phyloP scores from a whole-genome alignment of 1,140 invertebrate species.

The Catajapyx aquilonaris region DNA sequence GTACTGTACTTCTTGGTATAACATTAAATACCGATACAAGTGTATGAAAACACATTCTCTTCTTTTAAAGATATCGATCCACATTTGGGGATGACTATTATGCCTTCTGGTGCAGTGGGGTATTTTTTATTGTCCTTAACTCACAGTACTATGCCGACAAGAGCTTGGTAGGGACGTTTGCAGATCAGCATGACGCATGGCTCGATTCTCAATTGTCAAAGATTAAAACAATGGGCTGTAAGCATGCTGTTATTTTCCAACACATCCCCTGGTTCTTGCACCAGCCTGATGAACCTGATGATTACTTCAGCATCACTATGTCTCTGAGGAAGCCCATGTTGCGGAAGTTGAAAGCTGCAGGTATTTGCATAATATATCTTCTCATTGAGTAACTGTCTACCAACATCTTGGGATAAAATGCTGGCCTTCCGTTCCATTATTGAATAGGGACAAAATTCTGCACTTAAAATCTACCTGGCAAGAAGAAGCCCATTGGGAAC shows the following conservation, averaged over 20 bases:
- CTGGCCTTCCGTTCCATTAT: too few relatives aligned
- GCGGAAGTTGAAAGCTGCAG: too few relatives aligned
- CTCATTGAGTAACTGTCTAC: too few relatives aligned
- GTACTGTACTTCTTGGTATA: too few relatives aligned
- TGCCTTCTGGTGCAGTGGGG: slow-evolving; percentile 22
- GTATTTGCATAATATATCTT: too few relatives aligned
- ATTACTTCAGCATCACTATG: slow-evolving; percentile 29
- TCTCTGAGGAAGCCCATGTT: too few relatives aligned
- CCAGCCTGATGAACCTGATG: slow-evolving; percentile 19
- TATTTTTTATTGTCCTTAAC: slow-evolving; percentile 25
- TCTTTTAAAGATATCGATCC: slow-evolving; percentile 16
- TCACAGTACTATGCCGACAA: slow-evolving; percentile 18
- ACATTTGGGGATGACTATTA: slow-evolving; percentile 28
- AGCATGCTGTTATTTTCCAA: slow-evolving; percentile 27
- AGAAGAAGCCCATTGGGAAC: too few relatives aligned
- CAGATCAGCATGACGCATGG: slow-evolving; percentile 15
- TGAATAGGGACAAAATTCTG: too few relatives aligned
- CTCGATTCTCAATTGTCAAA: slow-evolving; percentile 18
- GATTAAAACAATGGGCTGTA: slow-evolving; percentile 9
- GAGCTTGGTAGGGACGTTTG: neutral
- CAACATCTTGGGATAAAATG: too few relatives aligned
- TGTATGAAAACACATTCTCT: too few relatives aligned
- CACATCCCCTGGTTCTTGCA: slow-evolving; percentile 32
- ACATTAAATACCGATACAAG: too few relatives aligned
- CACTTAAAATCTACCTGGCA: too few relatives aligned